phyloP scores from a whole-genome alignment of 2,797 vertebrate genomes.

The Characodon lateralis region DNA sequence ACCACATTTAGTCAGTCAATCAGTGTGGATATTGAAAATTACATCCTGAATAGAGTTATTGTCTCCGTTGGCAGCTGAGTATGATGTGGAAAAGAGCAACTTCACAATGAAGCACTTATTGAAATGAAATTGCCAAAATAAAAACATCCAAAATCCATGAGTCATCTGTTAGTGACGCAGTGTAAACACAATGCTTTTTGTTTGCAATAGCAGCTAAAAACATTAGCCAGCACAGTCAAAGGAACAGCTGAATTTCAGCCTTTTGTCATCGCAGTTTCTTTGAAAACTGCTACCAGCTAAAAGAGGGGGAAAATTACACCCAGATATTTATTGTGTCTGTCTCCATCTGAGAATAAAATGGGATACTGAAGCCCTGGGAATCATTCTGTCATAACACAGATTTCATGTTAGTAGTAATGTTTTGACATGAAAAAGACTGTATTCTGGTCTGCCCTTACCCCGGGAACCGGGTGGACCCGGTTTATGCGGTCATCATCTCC shows the following conservation, averaged over 20 bases:
- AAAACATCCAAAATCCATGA: slow-evolving; percentile 38
- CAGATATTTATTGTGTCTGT: slow-evolving; percentile 54
- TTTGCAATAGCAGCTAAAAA: slow-evolving; percentile 26
- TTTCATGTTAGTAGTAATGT: slow-evolving; percentile 52
- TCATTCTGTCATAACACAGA: slow-evolving; percentile 69
- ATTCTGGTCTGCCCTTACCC: slow-evolving; percentile 21
- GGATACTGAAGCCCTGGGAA: slow-evolving; percentile 51
- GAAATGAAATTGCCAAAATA: slow-evolving; percentile 62
- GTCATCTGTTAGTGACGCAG: slow-evolving; percentile 45
- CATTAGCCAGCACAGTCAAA: slow-evolving; percentile 20
- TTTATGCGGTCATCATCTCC: slow-evolving; percentile 43
- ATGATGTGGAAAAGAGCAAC: slow-evolving; percentile 11
- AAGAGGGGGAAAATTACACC: slow-evolving; percentile 47
- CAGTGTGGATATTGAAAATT: slow-evolving; percentile 21
- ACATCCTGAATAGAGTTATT: slow-evolving; percentile 36
- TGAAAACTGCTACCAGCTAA: slow-evolving; percentile 41
- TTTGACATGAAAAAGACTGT: slow-evolving; percentile 57
- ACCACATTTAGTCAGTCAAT: slow-evolving; percentile 3
- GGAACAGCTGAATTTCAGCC: slow-evolving; percentile 38
- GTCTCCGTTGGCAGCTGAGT: slow-evolving; percentile 33
- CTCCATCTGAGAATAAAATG: slow-evolving; percentile 55
- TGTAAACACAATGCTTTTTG: slow-evolving; percentile 28
- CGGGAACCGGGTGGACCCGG: background rate
- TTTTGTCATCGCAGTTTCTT: slow-evolving; percentile 53
- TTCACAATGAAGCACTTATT: slow-evolving; percentile 57